phyloP scores from a whole-genome alignment of 1,140 invertebrate species.

The Eumaeus atala region DNA sequence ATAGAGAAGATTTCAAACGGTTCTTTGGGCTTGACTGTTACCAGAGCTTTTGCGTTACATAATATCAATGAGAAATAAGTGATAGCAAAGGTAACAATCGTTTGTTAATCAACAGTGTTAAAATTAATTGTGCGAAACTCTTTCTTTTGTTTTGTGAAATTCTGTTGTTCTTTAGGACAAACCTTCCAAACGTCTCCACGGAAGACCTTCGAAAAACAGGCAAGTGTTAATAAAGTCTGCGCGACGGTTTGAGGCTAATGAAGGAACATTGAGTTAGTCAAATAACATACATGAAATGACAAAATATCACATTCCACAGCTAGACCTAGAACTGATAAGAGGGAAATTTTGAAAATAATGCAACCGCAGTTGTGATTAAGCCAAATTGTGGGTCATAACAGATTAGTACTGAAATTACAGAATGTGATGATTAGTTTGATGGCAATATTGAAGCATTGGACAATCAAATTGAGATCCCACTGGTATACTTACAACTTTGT shows the following conservation, averaged over 20 bases:
- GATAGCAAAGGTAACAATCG: conserved; percentile 55
- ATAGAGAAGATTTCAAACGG: conserved; percentile 51
- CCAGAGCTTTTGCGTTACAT: conserved; percentile 33
- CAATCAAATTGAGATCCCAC: no score
- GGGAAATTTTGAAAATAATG: conserved; percentile 17
- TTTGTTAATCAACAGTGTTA: conserved; percentile 48
- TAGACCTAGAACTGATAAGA: conserved; percentile 25
- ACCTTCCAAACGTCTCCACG: conserved; percentile 80
- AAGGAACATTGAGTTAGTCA: conserved; percentile 54
- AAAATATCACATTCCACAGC: conserved; percentile 19
- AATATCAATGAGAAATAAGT: conserved; percentile 19
- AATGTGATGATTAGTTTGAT: not conserved
- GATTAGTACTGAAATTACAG: conserved; percentile 9
- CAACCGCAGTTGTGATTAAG: conserved; percentile 14
- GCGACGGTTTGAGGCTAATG: conserved; percentile 59
- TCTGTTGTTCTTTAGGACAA: conserved; percentile 71
- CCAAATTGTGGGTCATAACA: conserved; percentile 7
- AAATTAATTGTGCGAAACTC: conserved; percentile 55
- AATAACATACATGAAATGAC: conserved; percentile 26
- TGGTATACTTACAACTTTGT: conserved; percentile 78
- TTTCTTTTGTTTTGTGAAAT: conserved; percentile 59
- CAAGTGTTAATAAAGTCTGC: conserved; percentile 66
- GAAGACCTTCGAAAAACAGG: conserved; percentile 77
- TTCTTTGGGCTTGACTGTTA: conserved; percentile 48
- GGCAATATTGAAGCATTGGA: no score